Evolutionary conservation across 2,888 invertebrate genomes (phyloP).

Genomic region (Aspidiotus destructor): DNA sequence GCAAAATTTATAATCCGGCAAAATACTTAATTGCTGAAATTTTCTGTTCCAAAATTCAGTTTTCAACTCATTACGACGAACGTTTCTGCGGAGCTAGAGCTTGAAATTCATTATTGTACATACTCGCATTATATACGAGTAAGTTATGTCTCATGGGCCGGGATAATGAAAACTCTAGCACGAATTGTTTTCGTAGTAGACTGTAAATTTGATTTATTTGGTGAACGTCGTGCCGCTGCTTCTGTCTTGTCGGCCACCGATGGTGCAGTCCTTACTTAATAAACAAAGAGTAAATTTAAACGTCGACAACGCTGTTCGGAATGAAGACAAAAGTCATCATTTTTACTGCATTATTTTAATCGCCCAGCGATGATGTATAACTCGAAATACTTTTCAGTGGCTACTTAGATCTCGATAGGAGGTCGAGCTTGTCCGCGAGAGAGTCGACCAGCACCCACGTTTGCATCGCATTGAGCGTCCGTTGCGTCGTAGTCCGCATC

Average conservation of each 20-base stretch:
- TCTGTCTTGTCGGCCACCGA: background rate
- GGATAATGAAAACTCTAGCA: no score
- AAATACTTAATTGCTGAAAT: no score
- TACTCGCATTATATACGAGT: no score
- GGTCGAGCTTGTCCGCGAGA: conserved; percentile 9
- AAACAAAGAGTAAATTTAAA: background rate
- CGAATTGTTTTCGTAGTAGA: background rate
- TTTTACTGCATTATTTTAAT: background rate
- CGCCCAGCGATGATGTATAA: conserved; percentile 2
- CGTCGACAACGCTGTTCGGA: conserved; percentile 8
- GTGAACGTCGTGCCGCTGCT: conserved; percentile 1
- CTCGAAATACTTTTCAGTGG: conserved; percentile 26
- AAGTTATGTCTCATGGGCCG: no score
- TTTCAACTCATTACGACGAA: no score
- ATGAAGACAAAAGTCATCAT: conserved; percentile 23
- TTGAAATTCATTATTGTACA: no score
- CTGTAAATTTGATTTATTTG: conserved; percentile 4
- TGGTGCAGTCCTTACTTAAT: background rate
- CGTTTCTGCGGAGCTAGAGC: no score
- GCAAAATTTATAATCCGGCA: no score
- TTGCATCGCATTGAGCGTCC: background rate
- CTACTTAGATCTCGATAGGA: conserved; percentile 27
- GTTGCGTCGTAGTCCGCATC: background rate
- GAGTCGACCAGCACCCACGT: conserved; percentile 27
- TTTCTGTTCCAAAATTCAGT: no score